Conservation (phyloP, 2,113 vertebrate species). For the Ranitomeya variabilis region DNA sequence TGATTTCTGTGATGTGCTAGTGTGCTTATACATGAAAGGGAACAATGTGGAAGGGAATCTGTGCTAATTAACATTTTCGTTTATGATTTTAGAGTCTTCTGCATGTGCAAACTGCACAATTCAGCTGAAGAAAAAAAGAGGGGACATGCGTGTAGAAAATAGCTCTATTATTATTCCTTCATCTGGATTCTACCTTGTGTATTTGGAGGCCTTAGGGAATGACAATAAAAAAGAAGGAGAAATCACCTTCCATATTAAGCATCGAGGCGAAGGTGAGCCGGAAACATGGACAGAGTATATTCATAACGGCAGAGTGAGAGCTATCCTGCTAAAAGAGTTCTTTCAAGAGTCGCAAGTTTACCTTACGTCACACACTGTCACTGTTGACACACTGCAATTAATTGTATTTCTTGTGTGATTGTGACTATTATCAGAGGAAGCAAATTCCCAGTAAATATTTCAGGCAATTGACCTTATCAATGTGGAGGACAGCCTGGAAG, state of each 20-base stretch:
- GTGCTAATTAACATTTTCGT: not conserved
- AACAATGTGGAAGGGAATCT: no score
- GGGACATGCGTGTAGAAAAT: not conserved
- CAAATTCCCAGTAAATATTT: not conserved
- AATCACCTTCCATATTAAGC: not conserved
- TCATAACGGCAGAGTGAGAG: not conserved
- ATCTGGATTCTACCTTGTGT: not conserved
- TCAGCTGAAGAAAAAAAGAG: not conserved
- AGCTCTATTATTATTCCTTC: not conserved
- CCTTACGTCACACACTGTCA: not conserved
- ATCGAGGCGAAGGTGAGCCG: not conserved
- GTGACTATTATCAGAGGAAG: not conserved
- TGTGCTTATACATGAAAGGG: no score
- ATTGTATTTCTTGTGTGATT: not conserved
- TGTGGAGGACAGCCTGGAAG: not conserved
- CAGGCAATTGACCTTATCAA: not conserved
- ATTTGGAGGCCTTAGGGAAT: not conserved
- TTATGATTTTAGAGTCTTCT: not conserved
- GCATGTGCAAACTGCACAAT: not conserved
- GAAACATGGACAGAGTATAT: not conserved
- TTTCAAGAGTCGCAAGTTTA: not conserved
- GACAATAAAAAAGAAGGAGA: not conserved
- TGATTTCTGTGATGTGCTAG: no score
- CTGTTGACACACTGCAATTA: not conserved
- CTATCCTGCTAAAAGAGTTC: not conserved